Evolutionary conservation across 2,113 vertebrate species (phyloP), one percentile per base, ranked within the genome.

Genomic region (Albula goreensis): DNA sequence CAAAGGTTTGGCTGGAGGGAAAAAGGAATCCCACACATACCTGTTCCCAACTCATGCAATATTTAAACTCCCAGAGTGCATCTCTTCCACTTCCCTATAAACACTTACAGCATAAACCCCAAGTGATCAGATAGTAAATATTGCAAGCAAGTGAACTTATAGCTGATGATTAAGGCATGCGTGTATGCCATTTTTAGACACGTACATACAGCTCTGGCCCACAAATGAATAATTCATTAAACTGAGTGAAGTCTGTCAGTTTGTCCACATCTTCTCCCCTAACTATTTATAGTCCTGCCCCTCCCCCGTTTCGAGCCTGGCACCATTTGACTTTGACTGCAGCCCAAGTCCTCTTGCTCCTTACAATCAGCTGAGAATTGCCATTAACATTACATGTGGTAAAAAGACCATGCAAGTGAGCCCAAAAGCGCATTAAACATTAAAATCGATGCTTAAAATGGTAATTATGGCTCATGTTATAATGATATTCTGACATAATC

Each of bases 401-500:
- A 63, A 31, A 82, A 82, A 53, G 19, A n/a, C 63, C 25, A 10
- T 53, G 50, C 15, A 83, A 60, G 31, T 48, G 13, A 63, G 81
- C 25, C 81, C 56, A 49, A 83, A 31, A 60, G 25, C 1, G 3
- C 56, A 53, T 83, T 4, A 83, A 63, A 63, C n/a, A 82, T 82
- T 82, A 51, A 31, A n/a, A 80, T 13, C 10, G 10, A 49, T 17
- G 78, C 12, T 49, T 52, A 81, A 83, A 41, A 6, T 63, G 31
- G n/a, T 48, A 48, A 83, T 57, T 19, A 49, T n/a, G 41, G 81
- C 81, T 49, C 81, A 48, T 53, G 56, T 83, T 48, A 48, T 63
- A 83, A 53, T 83, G 6, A 83, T 63, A 48, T 63, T 63, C 56
- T 83, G 56, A 48, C n/a, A 74, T 74, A 74, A 74, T 74, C 12